A percentile compares a stretch with the other conserved stretches of the same genome.
phyloP scores from a whole-genome alignment of 2,797 vertebrate genomes.

The Syngnathus acus region DNA sequence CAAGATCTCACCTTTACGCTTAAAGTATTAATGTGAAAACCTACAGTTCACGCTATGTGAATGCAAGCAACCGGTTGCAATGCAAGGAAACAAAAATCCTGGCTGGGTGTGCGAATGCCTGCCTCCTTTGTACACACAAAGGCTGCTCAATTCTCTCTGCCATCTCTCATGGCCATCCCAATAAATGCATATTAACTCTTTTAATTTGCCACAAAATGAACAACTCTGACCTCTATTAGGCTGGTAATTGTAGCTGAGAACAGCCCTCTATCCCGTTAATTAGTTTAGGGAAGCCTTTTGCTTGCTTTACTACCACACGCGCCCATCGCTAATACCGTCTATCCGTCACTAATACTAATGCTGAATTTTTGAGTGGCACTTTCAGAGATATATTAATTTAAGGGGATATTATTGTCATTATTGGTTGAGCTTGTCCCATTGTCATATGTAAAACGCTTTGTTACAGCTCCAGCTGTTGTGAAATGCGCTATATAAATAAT shows the following conservation, averaged over 20 bases:
- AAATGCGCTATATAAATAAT: too few relatives aligned
- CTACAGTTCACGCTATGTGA: background rate
- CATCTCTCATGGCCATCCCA: conserved; percentile 70
- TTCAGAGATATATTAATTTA: background rate
- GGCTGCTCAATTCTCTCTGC: conserved; percentile 41
- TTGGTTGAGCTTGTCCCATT: background rate
- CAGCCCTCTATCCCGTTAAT: conserved; percentile 55
- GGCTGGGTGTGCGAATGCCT: background rate
- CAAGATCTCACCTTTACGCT: background rate
- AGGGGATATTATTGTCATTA: background rate
- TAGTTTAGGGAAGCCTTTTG: conserved; percentile 59
- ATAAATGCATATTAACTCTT: conserved; percentile 77
- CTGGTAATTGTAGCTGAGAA: conserved; percentile 65
- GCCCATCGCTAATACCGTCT: conserved; percentile 12
- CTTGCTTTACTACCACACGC: conserved; percentile 11
- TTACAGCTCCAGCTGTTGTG: too few relatives aligned
- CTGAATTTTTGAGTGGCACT: background rate
- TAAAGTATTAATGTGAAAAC: conserved; percentile 29
- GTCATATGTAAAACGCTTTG: too few relatives aligned
- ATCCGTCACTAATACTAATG: conserved; percentile 5
- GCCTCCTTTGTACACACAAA: conserved; percentile 11
- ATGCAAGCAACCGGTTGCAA: conserved; percentile 53
- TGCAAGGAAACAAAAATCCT: conserved; percentile 31
- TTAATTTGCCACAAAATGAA: conserved; percentile 78
- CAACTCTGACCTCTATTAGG: conserved; percentile 79